Percentiles rank a stretch among this genome's conserved stretches.
Evolutionary conservation across 1,140 invertebrate genomes (phyloP).

Genomic region (Papilio helenus): DNA sequence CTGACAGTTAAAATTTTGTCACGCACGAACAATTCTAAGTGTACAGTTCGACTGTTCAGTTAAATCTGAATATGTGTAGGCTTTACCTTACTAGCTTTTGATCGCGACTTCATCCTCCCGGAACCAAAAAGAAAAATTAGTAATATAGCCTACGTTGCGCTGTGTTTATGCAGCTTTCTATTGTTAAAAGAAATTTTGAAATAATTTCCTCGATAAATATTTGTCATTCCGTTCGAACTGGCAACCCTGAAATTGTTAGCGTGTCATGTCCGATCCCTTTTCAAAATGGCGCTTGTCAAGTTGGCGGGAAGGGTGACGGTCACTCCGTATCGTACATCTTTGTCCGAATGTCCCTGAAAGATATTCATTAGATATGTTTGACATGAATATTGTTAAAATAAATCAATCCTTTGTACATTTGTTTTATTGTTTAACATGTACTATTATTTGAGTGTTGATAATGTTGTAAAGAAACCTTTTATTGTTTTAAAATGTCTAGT

Average conservation of each 20-base stretch:
- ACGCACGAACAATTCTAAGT: too few relatives aligned
- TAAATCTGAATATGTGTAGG: too few relatives aligned
- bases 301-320: constrained; percentile 51
- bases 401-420: constrained; percentile 40
- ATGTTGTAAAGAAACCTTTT: too few relatives aligned
- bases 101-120: too few relatives aligned
- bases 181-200: too few relatives aligned
- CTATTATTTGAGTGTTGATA: too few relatives aligned
- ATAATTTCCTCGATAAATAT: constrained; percentile 57
- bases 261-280: constrained; percentile 70
- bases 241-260: constrained; percentile 59
- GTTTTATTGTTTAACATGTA: constrained; percentile 41
- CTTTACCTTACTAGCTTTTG: too few relatives aligned
- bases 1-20: too few relatives aligned
- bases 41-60: too few relatives aligned
- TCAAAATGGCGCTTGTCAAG: constrained; percentile 68
- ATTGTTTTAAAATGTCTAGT: not conserved
- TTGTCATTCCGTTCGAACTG: constrained; percentile 49
- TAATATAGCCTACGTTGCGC: too few relatives aligned
- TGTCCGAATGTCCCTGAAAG: constrained; percentile 54
- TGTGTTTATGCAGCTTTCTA: too few relatives aligned
- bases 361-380: constrained; percentile 64
- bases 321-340: constrained; percentile 58
- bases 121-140: too few relatives aligned
- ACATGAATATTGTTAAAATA: constrained; percentile 55